Evolutionary conservation across 1,140 invertebrate genomes (phyloP), one percentile per base, ranked within the genome.

Genomic region (Calephelis nemesis): DNA sequence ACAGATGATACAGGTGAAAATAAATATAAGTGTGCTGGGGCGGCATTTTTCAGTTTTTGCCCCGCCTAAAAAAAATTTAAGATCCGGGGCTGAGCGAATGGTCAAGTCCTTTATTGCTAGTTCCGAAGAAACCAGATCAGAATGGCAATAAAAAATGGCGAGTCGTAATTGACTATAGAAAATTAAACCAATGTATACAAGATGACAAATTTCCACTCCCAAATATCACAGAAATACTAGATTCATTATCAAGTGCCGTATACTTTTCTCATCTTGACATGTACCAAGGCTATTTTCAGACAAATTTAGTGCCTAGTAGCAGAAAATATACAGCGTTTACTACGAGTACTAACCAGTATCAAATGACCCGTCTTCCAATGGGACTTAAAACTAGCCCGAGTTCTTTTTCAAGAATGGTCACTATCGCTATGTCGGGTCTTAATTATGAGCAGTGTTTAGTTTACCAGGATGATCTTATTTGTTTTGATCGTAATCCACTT

Each of bases 301-400:
- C 45, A 49, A n/a, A n/a, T n/a, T 65, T 71, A 52, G 13, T 64
- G 5, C 7, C 11, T 19, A 50, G 71, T 1, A 68, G 70, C 62
- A 68, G 74, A 66, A 42, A 70, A 45, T 75, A 66, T 52, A 75
- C 71, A 13, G 74, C 74, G 12, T 72, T 73, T 48, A 74, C 69
- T 11, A 70, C 67, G 8, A 15, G 12, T 12, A 47, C 15, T 4
- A 45, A 58, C 10, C 74, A 75, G 9, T 75, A 70, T 49, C 74
- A 75, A 66, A 72, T 75, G 73, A 68, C 13, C 1, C 45, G 74
- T 10, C 11, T 72, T 10, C 73, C 73, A 12, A 74, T 71, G 70
- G 65, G 69, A 1, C 30, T 71, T 42, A 74, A 74, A 42, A 65
- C 47, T 12, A 75, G 74, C 52, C 70, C 70, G 0, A 70, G 45